phyloP scores from a whole-genome alignment of 1,140 invertebrate genomes.

The Drosophila sturtevanti region DNA sequence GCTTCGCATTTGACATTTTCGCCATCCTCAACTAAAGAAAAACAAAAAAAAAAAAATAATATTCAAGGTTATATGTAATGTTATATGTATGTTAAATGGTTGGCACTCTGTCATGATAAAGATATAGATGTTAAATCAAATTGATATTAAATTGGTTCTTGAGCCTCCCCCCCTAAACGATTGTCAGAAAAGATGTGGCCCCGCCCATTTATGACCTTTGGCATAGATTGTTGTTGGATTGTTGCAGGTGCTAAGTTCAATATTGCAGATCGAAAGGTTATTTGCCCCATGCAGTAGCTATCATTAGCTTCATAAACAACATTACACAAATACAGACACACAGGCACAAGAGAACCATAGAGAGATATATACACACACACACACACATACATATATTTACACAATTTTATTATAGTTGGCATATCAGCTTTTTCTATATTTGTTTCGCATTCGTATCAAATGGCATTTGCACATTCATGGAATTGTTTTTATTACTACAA shows the following conservation, averaged over 20 bases:
- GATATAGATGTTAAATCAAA: not conserved
- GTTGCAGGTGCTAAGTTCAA: constrained; percentile 1
- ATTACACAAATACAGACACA: constrained; percentile 1
- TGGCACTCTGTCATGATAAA: not conserved
- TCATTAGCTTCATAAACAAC: constrained; percentile 35
- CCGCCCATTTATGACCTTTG: not conserved
- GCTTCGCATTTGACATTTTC: too few relatives aligned
- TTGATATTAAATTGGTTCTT: not conserved
- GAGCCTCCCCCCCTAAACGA: not conserved
- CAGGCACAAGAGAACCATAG: not conserved
- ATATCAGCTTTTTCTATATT: constrained; percentile 57
- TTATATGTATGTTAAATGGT: too few relatives aligned
- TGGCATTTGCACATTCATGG: constrained; percentile 53
- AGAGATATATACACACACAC: not conserved
- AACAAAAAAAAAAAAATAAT: too few relatives aligned
- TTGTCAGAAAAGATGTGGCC: not conserved
- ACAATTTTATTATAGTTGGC: constrained; percentile 40
- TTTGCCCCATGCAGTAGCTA: constrained; percentile 11
- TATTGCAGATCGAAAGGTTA: not conserved
- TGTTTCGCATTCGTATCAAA: constrained; percentile 41
- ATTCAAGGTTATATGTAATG: too few relatives aligned
- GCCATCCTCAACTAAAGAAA: too few relatives aligned
- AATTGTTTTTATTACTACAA: constrained; percentile 39
- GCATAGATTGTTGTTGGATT: not conserved
- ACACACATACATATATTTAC: not conserved